These are phyloP conservation scores for Callocephalon fimbriatum DNA, from an alignment of 2,113 vertebrate species.

Conservation along the genomic window DNA sequence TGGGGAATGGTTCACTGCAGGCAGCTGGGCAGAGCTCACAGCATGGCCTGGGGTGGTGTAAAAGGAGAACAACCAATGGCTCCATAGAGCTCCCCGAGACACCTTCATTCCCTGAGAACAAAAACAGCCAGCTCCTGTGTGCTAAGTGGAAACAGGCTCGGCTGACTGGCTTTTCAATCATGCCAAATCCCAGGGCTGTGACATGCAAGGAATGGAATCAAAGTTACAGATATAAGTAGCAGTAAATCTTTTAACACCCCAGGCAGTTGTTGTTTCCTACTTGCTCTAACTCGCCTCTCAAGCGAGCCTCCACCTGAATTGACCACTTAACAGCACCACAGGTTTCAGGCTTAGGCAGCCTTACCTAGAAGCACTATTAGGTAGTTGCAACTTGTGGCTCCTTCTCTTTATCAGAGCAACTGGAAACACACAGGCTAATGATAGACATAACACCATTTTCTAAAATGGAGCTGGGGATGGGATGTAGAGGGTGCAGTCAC, in stretches of 20 bases:
- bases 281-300: background rate
- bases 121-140: background rate
- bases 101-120: background rate
- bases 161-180: conserved; percentile 51
- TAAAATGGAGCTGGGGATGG: background rate
- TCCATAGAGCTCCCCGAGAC: background rate
- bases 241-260: conserved; percentile 16
- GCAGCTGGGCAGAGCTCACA: conserved; percentile 46
- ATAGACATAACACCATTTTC: background rate
- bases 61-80: conserved; percentile 6
- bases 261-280: conserved; percentile 48
- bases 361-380: background rate
- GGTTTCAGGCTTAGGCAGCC: conserved; percentile 23
- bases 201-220: background rate
- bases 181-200: conserved; percentile 17
- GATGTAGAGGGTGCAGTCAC: background rate
- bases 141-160: conserved; percentile 38
- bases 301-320: background rate
- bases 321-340: conserved; percentile 26
- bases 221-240: conserved; percentile 19
- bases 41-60: background rate
- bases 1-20: conserved; percentile 5
- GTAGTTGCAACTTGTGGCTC: background rate
- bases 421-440: conserved; percentile 10
- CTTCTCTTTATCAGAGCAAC: background rate